Percentiles rank a stretch among this genome's conserved stretches.
Evolutionary conservation across 2,888 invertebrate genomes (phyloP).

Genomic region (Sarcophaga subvicina): DNA sequence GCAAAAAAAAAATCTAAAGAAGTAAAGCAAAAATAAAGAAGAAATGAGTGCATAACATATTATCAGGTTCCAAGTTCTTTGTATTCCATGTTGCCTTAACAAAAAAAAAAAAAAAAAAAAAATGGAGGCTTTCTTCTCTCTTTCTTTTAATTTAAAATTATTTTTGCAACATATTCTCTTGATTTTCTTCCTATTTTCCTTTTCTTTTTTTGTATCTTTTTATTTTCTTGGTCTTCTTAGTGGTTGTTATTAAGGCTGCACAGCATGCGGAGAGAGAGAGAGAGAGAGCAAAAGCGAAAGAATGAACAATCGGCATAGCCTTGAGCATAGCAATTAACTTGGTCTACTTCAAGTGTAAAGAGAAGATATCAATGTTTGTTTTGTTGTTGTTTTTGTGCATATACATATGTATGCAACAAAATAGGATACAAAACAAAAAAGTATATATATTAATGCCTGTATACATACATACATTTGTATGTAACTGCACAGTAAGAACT

Average conservation of each 20-base stretch:
- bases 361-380: constrained; percentile 47
- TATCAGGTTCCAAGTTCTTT: constrained; percentile 46
- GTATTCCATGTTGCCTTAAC: not conserved
- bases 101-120: too few relatives aligned
- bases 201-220: constrained; percentile 11
- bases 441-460: too few relatives aligned
- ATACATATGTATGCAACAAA: too few relatives aligned
- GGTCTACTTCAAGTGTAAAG: constrained; percentile 74
- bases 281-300: not conserved
- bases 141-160: constrained; percentile 11
- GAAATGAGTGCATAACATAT: constrained; percentile 39
- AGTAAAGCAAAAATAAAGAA: constrained; percentile 11
- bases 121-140: not conserved
- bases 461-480: too few relatives aligned
- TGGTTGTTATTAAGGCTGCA: not conserved
- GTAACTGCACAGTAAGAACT: too few relatives aligned
- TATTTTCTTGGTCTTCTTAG: constrained; percentile 10
- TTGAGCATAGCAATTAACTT: constrained; percentile 80
- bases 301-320: constrained; percentile 73
- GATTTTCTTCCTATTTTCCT: constrained; percentile 6
- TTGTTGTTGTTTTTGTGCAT: not conserved
- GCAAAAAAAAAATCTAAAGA: not conserved
- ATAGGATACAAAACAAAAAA: too few relatives aligned
- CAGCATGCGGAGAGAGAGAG: too few relatives aligned
- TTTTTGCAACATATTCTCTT: constrained; percentile 24